Conservation (phyloP, 2,113 vertebrate genomes). For the Raphicerus campestris region DNA sequence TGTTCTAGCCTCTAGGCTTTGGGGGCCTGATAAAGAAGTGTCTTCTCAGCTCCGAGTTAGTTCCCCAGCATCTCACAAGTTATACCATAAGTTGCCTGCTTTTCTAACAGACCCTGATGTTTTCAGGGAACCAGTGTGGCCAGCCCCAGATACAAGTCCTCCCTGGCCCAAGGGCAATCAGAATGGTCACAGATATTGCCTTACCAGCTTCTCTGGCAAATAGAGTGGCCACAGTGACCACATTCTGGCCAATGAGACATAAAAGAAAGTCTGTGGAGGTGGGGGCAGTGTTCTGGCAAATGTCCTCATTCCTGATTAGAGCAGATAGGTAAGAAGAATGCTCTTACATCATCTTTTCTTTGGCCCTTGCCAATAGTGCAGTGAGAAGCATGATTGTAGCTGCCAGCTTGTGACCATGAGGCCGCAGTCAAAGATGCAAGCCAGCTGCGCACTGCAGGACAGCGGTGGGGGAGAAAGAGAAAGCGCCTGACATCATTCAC, state of each 20-base stretch:
- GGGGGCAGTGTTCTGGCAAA: background rate
- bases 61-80: background rate
- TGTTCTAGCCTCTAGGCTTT: background rate
- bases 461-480: accelerated
- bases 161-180: background rate
- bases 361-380: background rate
- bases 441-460: background rate
- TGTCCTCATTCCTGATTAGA: background rate
- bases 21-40: background rate
- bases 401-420: background rate
- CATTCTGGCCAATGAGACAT: background rate
- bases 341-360: background rate
- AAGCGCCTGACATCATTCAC: background rate
- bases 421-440: background rate
- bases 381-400: background rate
- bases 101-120: background rate
- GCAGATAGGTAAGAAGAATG: background rate
- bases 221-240: background rate
- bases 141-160: background rate
- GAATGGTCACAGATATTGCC: background rate
- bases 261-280: background rate
- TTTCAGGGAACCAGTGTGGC: background rate
- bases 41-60: background rate
- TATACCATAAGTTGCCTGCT: background rate
- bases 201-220: background rate